phyloP scores from a whole-genome alignment of 2,888 invertebrate species.

The Phasia obesa region DNA sequence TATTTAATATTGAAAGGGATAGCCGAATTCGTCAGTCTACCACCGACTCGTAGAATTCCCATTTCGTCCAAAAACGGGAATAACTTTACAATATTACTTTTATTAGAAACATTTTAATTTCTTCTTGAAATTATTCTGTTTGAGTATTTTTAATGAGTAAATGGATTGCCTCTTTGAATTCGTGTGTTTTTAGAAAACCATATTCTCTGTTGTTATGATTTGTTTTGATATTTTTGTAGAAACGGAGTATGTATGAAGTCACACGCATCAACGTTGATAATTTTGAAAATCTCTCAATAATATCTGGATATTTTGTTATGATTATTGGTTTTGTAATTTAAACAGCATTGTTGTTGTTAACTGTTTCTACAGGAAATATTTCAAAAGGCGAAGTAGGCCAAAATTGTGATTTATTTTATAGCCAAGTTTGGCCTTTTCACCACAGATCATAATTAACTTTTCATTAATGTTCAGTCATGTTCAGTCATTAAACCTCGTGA shows the following conservation, averaged over 20 bases:
- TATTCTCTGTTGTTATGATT: constrained; percentile 5
- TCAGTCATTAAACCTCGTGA: constrained; percentile 36
- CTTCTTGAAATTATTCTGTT: constrained; percentile 9
- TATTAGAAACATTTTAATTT: constrained; percentile 9
- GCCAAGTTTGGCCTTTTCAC: constrained; percentile 41
- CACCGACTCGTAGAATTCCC: constrained; percentile 24
- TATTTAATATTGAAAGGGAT: neutral
- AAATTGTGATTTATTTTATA: neutral
- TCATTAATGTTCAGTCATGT: constrained; percentile 1
- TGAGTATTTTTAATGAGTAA: constrained; percentile 22
- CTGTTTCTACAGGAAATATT: neutral
- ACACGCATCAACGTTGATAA: constrained; percentile 3
- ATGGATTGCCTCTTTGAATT: constrained; percentile 2
- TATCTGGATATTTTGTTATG: neutral
- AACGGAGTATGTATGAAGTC: constrained; percentile 19
- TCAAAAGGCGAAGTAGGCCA: constrained; percentile 15
- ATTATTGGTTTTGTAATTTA: neutral
- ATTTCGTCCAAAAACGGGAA: constrained; percentile 17
- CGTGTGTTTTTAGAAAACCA: constrained; percentile 32
- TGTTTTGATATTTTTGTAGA: constrained; percentile 11
- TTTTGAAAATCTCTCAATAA: neutral
- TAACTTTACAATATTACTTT: constrained; percentile 14
- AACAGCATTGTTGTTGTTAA: constrained; percentile 4
- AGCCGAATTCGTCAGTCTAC: neutral
- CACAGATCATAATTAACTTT: constrained; percentile 19